Evolutionary conservation across 2,113 vertebrate species (phyloP), one percentile per base, ranked within the genome.

Genomic region (western clawed frog (Xenopus tropicalis)): DNA sequence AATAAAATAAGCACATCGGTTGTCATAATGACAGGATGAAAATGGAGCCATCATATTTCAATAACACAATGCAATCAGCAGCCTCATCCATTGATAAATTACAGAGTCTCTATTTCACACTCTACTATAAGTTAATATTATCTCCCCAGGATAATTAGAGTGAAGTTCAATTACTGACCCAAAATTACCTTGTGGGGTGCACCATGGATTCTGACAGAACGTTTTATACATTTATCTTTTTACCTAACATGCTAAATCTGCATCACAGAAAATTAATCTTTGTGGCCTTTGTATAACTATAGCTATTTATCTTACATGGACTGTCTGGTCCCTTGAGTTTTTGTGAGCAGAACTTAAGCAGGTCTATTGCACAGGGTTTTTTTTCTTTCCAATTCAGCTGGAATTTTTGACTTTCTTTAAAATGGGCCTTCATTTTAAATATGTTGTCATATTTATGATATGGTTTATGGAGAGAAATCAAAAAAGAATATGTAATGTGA

Each of bases 41-140:
- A 98, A 97, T 94, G 95, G 93, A 93, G 92, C 94, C 93, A 87
- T 97, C 96, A 96, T 97, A 96, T 97, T 97, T 97, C 95, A 97
- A 91, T 93, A 96, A 94, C 94, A 94, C 94, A 94, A 93, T 90
- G 92, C 90, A 89, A 90, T 81, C 86, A 85, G 86, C 86, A 81
- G 85, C 88, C 91, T 89, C 90, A 89, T 89, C 82, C 84, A 86
- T 84, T 86, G 88, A 93, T 97, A 91, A 98, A 94, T 96, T 94
- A 96, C 94, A 91, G 89, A 88, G 90, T 88, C 79, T 85, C 90
- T 87, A 86, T 89, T 90, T 90, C 91, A 88, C 89, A 85, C 88
- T 86, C 85, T 86, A 90, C 92, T 92, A 88, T 93, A 93, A 95
- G 93, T 95, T 98, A 94, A 94, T 96, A 96, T 96, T 93, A 94